Percentiles rank a stretch among this genome's conserved stretches.
These are phyloP conservation scores for Salvelinus sp. DNA, from an alignment of 2,113 vertebrate genomes.

Conservation along the genomic window DNA sequence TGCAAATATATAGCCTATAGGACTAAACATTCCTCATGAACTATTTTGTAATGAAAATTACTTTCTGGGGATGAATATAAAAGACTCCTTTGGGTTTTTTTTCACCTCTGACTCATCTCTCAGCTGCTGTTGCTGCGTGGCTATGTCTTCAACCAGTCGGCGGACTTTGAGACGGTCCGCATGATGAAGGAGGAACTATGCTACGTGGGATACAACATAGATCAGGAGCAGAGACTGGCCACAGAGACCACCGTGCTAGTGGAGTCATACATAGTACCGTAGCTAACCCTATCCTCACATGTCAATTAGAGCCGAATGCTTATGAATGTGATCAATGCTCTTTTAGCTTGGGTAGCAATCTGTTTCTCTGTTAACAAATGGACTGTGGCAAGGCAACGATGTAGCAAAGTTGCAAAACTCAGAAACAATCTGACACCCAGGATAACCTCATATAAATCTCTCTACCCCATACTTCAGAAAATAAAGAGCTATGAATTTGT, in stretches of 20 bases:
- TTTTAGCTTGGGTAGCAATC: no score
- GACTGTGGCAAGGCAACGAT: no score
- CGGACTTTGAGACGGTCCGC: slow-evolving; percentile 96
- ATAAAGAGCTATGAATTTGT: no score
- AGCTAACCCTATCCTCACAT: not conserved
- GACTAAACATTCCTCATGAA: no score
- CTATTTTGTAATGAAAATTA: no score
- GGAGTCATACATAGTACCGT: slow-evolving; percentile 81
- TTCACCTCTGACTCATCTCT: not conserved
- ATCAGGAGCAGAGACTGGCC: slow-evolving; percentile 94
- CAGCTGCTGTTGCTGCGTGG: slow-evolving; percentile 91
- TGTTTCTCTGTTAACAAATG: no score
- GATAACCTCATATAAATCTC: no score
- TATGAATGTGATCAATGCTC: not conserved
- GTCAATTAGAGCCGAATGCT: not conserved
- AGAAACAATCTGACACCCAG: no score
- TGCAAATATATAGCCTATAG: no score
- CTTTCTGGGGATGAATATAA: no score
- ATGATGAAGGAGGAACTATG: slow-evolving; percentile 97
- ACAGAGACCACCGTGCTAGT: slow-evolving; percentile 92
- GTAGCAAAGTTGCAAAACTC: no score
- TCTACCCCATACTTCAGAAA: no score
- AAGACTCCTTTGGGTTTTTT: not conserved
- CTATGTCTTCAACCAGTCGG: slow-evolving; percentile 96
- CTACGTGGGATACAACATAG: slow-evolving; percentile 96